Conservation (phyloP, 2,113 vertebrate species). For the Bettongia penicillata region DNA sequence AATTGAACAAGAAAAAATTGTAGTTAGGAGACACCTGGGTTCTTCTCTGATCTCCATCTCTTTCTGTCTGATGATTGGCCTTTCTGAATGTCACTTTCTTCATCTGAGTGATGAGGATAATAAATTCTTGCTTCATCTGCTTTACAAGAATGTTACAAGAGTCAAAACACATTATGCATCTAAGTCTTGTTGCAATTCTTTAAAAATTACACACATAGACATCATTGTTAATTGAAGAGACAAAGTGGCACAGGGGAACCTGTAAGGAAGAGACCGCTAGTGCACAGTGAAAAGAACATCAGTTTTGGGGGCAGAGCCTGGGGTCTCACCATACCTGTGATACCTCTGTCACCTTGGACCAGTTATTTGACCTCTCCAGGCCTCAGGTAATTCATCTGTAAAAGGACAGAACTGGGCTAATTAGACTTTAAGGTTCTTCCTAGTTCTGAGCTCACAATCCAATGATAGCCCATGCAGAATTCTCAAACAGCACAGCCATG, state of each 20-base stretch:
- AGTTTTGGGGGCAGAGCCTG: not conserved
- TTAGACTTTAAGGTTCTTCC: not conserved
- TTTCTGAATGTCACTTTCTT: not conserved
- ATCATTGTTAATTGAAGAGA: not conserved
- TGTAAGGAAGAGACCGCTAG: not conserved
- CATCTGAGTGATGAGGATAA: not conserved
- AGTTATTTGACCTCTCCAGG: not conserved
- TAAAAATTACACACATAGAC: not conserved
- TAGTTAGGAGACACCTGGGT: no score
- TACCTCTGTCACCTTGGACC: not conserved
- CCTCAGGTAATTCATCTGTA: not conserved
- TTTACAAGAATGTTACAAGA: not conserved
- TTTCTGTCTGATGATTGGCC: no score
- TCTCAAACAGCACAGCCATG: not conserved
- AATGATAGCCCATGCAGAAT: not conserved
- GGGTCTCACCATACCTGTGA: accelerated
- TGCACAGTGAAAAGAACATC: not conserved
- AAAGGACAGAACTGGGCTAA: not conserved
- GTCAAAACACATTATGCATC: not conserved
- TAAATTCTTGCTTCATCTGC: not conserved
- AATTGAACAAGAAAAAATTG: no score
- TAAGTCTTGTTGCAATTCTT: not conserved
- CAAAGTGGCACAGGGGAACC: not conserved
- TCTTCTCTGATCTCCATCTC: no score
- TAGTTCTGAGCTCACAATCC: not conserved